Evolutionary conservation across 2,797 vertebrate genomes (phyloP).

Genomic region (Dallia pectoralis): DNA sequence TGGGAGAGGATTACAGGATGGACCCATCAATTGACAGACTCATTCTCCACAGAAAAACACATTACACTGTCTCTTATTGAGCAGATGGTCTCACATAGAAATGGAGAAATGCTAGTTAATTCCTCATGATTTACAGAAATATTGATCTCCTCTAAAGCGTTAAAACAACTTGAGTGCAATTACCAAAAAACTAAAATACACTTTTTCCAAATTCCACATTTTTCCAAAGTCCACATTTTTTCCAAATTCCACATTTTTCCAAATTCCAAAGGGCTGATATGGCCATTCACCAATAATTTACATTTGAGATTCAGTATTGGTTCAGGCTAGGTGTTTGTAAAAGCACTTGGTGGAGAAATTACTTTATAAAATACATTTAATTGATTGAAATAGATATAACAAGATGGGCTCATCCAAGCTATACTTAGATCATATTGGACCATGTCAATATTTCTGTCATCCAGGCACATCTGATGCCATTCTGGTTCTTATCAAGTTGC

Average conservation of each 20-base stretch:
- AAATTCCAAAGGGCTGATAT: conserved; percentile 1
- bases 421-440: too few relatives aligned
- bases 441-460: too few relatives aligned
- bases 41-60: too few relatives aligned
- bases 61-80: not conserved
- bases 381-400: too few relatives aligned
- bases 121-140: conserved; percentile 48
- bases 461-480: too few relatives aligned
- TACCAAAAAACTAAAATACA: conserved; percentile 47
- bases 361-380: too few relatives aligned
- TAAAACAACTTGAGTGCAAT: conserved; percentile 38
- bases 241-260: conserved; percentile 38
- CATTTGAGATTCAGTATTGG: too few relatives aligned
- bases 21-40: not conserved
- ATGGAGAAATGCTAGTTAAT: conserved; percentile 32
- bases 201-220: conserved; percentile 35
- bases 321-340: too few relatives aligned
- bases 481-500: too few relatives aligned
- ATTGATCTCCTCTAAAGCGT: conserved; percentile 43
- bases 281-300: too few relatives aligned
- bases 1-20: not conserved
- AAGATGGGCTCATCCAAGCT: too few relatives aligned
- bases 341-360: too few relatives aligned
- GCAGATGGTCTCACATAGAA: conserved; percentile 13
- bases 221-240: conserved; percentile 34